These are phyloP conservation scores for Orientallactaga bullata DNA, from an alignment of 2,113 vertebrate genomes.

Conservation along the genomic window DNA sequence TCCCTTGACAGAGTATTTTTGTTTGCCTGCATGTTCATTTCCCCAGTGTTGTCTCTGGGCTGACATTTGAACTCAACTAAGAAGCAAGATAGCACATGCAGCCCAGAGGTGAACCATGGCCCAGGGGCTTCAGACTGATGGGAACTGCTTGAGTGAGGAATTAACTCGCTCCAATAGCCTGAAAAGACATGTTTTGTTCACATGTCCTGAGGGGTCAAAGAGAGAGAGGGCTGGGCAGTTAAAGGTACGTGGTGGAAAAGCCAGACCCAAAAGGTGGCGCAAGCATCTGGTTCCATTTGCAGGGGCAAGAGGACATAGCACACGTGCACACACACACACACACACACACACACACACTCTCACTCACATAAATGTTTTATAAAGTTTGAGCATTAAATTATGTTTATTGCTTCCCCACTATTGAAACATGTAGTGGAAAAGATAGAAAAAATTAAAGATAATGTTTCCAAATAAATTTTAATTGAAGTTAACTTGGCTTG, in stretches of 20 bases:
- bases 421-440: background rate
- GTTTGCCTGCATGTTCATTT: background rate
- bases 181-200: background rate
- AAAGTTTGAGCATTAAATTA: background rate
- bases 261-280: no score
- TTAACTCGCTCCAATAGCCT: background rate
- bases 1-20: background rate
- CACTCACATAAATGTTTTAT: no score
- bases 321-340: no score
- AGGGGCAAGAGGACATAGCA: no score
- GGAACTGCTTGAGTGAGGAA: background rate
- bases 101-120: background rate
- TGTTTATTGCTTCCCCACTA: background rate
- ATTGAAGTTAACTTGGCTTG: background rate
- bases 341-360: no score
- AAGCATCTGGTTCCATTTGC: no score
- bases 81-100: background rate
- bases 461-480: background rate
- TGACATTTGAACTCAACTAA: background rate
- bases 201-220: background rate
- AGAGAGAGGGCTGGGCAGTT: no score
- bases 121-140: background rate
- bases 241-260: no score
- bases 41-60: background rate
- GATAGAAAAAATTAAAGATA: background rate